Evolutionary conservation across 2,888 invertebrate genomes (phyloP).

Genomic region (Scaeva pyrastri): DNA sequence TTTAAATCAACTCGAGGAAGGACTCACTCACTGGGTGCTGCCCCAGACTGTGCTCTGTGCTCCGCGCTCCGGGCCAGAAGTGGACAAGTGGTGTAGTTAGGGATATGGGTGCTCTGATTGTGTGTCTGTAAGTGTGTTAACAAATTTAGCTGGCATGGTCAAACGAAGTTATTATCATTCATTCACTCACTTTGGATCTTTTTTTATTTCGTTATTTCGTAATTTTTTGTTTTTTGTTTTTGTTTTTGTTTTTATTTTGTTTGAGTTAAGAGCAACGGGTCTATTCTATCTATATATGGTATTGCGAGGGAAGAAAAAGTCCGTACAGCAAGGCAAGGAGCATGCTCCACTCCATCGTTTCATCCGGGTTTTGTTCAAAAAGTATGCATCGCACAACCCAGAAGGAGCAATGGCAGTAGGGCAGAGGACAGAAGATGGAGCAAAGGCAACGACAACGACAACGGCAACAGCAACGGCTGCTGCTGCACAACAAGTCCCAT

Average conservation of each 20-base stretch:
- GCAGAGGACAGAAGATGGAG: background rate
- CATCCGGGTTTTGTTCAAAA: slow-evolving; percentile 1
- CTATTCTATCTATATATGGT: background rate
- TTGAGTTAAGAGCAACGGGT: slow-evolving; percentile 18
- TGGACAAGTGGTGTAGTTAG: slow-evolving; percentile 42
- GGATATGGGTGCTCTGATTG: slow-evolving; percentile 54
- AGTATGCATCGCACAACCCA: slow-evolving; percentile 33
- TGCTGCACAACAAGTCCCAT: slow-evolving; percentile 71
- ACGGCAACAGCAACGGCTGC: background rate
- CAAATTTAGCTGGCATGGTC: slow-evolving; percentile 56
- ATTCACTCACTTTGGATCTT: slow-evolving; percentile 25
- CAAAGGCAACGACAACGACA: slow-evolving; percentile 48
- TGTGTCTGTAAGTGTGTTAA: slow-evolving; percentile 54
- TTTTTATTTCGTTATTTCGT: background rate
- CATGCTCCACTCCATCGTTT: background rate
- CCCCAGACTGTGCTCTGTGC: background rate
- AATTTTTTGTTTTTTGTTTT: too few relatives aligned
- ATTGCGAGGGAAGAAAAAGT: background rate
- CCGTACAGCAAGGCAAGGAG: background rate
- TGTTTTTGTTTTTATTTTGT: background rate
- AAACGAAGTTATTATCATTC: slow-evolving; percentile 58
- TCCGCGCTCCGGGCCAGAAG: background rate
- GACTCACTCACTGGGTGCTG: background rate
- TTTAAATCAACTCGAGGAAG: slow-evolving; percentile 31
- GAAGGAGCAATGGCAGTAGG: slow-evolving; percentile 9